Percentiles rank a stretch among this genome's conserved stretches.
Evolutionary conservation across 2,113 vertebrate species (phyloP).

Genomic region (Neogobius melanostomus): DNA sequence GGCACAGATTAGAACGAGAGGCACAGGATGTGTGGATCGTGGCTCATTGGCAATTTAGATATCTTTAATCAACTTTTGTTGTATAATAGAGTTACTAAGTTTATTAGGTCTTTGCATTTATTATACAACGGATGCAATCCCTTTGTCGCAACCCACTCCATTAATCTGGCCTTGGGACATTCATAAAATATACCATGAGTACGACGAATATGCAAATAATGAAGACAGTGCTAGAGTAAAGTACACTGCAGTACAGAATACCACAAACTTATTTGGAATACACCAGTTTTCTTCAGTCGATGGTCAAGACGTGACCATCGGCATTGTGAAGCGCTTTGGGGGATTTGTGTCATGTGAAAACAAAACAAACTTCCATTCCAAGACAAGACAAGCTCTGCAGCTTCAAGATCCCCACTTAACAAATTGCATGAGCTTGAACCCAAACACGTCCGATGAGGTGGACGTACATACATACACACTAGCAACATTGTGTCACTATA

Average conservation of each 20-base stretch:
- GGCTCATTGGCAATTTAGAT: conserved; percentile 2
- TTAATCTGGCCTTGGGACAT: neutral
- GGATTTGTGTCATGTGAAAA: too few relatives aligned
- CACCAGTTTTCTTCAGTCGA: too few relatives aligned
- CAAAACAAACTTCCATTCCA: too few relatives aligned
- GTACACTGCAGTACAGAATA: too few relatives aligned
- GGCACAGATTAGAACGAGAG: conserved; percentile 43
- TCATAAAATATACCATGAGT: neutral
- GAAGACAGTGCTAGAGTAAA: too few relatives aligned
- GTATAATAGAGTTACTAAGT: neutral
- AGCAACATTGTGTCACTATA: neutral
- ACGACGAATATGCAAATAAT: too few relatives aligned
- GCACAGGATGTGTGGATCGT: conserved; percentile 33
- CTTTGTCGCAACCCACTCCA: too few relatives aligned
- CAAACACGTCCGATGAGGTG: neutral
- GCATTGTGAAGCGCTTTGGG: too few relatives aligned
- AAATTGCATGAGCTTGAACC: neutral
- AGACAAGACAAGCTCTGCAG: neutral
- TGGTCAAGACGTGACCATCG: too few relatives aligned
- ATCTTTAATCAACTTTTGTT: neutral
- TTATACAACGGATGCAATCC: too few relatives aligned
- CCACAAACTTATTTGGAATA: too few relatives aligned
- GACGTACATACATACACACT: conserved; percentile 2
- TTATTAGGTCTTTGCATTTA: too few relatives aligned
- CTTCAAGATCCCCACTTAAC: neutral